phyloP scores from a whole-genome alignment of 2,113 vertebrate species.

The Nycticorax nycticorax region DNA sequence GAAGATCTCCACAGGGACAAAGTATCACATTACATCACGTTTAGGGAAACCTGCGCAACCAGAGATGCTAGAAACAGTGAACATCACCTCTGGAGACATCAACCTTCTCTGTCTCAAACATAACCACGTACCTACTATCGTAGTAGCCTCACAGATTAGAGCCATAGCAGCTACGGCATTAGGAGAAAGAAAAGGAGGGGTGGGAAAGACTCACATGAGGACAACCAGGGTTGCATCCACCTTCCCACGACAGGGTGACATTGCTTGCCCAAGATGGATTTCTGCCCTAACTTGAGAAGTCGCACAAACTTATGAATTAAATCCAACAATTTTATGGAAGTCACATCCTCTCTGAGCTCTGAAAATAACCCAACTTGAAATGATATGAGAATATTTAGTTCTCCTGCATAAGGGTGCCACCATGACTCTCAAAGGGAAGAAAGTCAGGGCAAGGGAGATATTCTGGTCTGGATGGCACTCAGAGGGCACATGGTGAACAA shows the following conservation, averaged over 20 bases:
- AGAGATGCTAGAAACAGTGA: not conserved
- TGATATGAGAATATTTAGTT: not conserved
- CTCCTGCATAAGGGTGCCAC: not conserved
- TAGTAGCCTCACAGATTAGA: rapidly evolving
- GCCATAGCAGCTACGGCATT: not conserved
- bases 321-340: not conserved
- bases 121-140: rapidly evolving
- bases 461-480: not conserved
- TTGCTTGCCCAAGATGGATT: not conserved
- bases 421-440: not conserved
- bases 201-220: not conserved
- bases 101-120: not conserved
- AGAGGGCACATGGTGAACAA: not conserved
- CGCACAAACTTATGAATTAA: not conserved
- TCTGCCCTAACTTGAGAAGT: not conserved
- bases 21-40: not conserved
- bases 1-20: conserved; percentile 5
- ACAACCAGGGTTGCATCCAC: not conserved
- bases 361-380: not conserved
- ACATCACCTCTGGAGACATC: not conserved
- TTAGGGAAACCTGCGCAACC: conserved; percentile 12
- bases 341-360: not conserved
- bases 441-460: not conserved
- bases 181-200: not conserved
- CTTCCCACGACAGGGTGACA: not conserved